A percentile compares a stretch with the other conserved stretches of the same genome.
phyloP scores from a whole-genome alignment of 2,113 vertebrate genomes.

The Phycodurus eques region DNA sequence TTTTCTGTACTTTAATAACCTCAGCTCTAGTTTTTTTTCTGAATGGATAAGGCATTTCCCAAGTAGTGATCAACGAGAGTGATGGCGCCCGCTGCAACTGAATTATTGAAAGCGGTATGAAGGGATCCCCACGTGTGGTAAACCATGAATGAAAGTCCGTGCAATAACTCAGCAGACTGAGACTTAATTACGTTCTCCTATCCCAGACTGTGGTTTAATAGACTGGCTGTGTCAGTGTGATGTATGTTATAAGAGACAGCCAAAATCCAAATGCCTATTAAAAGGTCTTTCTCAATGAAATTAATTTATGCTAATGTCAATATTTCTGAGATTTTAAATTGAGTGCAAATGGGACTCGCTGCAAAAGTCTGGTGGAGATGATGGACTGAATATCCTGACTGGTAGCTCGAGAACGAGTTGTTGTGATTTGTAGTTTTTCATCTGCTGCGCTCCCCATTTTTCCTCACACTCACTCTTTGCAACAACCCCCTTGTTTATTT shows the following conservation, averaged over 20 bases:
- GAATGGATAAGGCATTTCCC: conserved; percentile 28
- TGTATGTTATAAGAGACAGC: conserved; percentile 28
- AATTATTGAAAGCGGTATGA: conserved; percentile 1
- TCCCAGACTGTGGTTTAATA: conserved; percentile 36
- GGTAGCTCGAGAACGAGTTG: background rate
- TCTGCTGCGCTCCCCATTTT: background rate
- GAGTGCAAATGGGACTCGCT: conserved; percentile 40
- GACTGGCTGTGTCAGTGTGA: conserved; percentile 27
- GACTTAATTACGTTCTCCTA: conserved; percentile 29
- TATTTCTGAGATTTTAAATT: conserved; percentile 38
- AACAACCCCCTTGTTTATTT: conserved; percentile 3
- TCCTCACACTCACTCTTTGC: background rate
- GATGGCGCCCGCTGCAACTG: conserved; percentile 1
- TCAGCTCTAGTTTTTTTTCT: conserved; percentile 9
- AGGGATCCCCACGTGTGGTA: conserved; percentile 23
- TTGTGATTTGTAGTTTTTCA: conserved; percentile 17
- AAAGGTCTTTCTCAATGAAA: conserved; percentile 47
- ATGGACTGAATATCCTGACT: conserved; percentile 7
- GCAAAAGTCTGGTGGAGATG: conserved; percentile 11
- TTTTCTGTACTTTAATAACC: background rate
- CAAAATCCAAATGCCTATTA: conserved; percentile 22
- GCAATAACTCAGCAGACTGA: background rate
- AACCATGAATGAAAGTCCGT: conserved; percentile 33
- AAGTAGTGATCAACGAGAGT: conserved; percentile 9
- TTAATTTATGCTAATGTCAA: conserved; percentile 54